A percentile compares a stretch with the other conserved stretches of the same genome.
Conservation (phyloP, 2,888 invertebrate genomes). For the Carterocephalus palaemon region DNA sequence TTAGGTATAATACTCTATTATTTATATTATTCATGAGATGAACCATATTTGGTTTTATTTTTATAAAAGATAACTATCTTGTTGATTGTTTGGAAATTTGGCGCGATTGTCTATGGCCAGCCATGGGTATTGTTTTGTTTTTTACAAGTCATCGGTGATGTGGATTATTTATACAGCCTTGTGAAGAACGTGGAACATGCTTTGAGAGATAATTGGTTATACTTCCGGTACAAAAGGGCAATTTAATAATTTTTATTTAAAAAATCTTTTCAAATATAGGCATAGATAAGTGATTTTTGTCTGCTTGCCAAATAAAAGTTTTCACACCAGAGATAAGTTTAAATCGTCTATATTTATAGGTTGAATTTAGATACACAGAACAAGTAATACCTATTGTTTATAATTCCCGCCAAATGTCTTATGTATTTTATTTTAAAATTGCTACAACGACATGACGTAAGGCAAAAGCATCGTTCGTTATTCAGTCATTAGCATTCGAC, state of each 20-base stretch:
- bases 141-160: slow-evolving; percentile 42
- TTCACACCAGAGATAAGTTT: no score
- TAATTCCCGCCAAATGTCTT: no score
- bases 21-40: slow-evolving; percentile 3
- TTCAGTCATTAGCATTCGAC: slow-evolving; percentile 10
- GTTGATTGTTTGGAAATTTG: slow-evolving; percentile 58
- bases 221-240: no score
- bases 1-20: no score
- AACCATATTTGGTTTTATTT: slow-evolving; percentile 2
- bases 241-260: no score
- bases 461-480: slow-evolving; percentile 12
- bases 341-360: no score
- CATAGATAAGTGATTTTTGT: no score
- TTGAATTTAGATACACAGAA: no score
- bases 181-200: background rate
- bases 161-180: slow-evolving; percentile 11
- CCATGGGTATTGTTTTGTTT: slow-evolving; percentile 51
- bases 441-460: slow-evolving; percentile 17
- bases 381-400: no score
- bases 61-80: slow-evolving; percentile 45
- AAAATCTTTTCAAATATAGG: no score
- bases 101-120: slow-evolving; percentile 54
- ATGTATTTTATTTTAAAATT: no score
- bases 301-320: no score
- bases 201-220: slow-evolving; percentile 1